phyloP scores from a whole-genome alignment of 1,140 invertebrate genomes.

The Lysiphlebus fabarum region DNA sequence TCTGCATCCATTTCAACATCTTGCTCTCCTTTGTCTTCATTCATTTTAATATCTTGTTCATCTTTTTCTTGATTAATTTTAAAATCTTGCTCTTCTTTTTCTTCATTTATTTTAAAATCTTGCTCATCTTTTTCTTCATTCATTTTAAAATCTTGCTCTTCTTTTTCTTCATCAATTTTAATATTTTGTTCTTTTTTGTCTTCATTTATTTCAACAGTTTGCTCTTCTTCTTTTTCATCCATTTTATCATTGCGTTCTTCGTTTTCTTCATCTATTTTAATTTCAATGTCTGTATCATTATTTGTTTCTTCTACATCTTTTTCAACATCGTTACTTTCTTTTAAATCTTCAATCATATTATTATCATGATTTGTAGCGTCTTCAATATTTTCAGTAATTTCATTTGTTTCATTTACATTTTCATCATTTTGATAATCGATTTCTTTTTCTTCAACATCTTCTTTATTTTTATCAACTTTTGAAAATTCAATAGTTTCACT shows the following conservation, averaged over 20 bases:
- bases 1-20: slow-evolving; percentile 4
- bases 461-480: slow-evolving; percentile 40
- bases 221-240: too few relatives aligned
- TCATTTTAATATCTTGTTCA: slow-evolving; percentile 8
- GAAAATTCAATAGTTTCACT: slow-evolving; percentile 42
- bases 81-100: too few relatives aligned
- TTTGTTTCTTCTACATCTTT: slow-evolving; percentile 7
- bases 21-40: slow-evolving; percentile 9
- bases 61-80: too few relatives aligned
- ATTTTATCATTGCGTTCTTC: too few relatives aligned
- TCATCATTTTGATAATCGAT: background rate
- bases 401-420: slow-evolving; percentile 1
- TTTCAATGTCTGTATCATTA: too few relatives aligned
- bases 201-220: too few relatives aligned
- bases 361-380: slow-evolving; percentile 4
- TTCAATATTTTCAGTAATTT: slow-evolving; percentile 1
- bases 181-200: too few relatives aligned
- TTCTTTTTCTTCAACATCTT: slow-evolving; percentile 17
- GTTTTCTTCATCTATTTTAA: too few relatives aligned
- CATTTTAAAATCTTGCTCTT: too few relatives aligned
- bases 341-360: slow-evolving; percentile 8
- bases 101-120: too few relatives aligned
- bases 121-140: too few relatives aligned
- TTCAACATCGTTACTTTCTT: slow-evolving; percentile 10
- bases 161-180: too few relatives aligned